These are phyloP conservation scores for Eufriesea mexicana DNA, from an alignment of 1,140 invertebrate genomes.

Conservation along the genomic window DNA sequence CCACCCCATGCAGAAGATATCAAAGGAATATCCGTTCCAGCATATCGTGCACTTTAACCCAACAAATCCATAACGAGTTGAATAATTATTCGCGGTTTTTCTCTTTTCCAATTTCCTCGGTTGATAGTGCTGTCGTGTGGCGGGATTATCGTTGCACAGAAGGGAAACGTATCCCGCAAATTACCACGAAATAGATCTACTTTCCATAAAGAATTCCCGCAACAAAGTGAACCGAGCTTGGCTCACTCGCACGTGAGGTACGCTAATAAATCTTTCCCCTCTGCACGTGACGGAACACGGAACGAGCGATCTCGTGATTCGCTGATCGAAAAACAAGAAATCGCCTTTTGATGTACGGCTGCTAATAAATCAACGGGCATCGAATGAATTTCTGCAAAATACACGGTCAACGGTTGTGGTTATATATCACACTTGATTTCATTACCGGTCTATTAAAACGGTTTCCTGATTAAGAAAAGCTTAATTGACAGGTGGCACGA, in stretches of 20 bases:
- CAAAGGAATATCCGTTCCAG: too few relatives aligned
- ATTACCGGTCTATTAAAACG: neutral
- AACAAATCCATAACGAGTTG: neutral
- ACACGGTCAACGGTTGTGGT: neutral
- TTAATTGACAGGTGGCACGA: too few relatives aligned
- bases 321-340: neutral
- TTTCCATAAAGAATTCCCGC: neutral
- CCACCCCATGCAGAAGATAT: too few relatives aligned
- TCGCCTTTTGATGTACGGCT: constrained; percentile 17
- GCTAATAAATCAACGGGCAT: constrained; percentile 17
- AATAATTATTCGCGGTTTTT: neutral
- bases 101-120: neutral
- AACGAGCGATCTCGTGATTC: constrained; percentile 13
- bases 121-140: neutral
- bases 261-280: constrained; percentile 35
- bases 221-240: neutral
- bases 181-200: constrained; percentile 9
- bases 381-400: neutral
- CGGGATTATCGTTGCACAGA: neutral
- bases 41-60: neutral
- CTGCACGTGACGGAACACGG: constrained; percentile 10
- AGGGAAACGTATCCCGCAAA: neutral
- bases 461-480: too few relatives aligned
- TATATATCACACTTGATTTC: neutral
- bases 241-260: neutral